These are phyloP conservation scores for Tolmerus cingulatus DNA, from an alignment of 2,888 invertebrate species.

Conservation along the genomic window DNA sequence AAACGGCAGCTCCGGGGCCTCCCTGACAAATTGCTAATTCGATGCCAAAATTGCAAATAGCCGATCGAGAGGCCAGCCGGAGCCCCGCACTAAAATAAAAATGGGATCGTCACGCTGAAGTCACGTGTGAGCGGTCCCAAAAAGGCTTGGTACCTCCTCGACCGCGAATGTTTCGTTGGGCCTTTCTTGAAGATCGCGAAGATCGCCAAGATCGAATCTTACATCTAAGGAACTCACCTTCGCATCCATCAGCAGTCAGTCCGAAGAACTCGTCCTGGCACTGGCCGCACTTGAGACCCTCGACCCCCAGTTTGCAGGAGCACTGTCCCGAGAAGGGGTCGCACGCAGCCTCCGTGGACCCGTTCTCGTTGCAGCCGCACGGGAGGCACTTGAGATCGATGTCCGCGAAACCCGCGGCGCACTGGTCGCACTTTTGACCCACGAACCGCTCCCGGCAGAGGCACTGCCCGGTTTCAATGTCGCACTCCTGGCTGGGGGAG, in stretches of 20 bases:
- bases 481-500: slow-evolving; percentile 74
- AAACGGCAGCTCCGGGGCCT: background rate
- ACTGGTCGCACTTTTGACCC: slow-evolving; percentile 76
- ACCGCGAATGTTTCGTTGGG: background rate
- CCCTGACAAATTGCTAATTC: slow-evolving; percentile 28
- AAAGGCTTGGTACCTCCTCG: background rate
- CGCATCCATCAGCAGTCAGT: slow-evolving; percentile 72
- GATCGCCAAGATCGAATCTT: background rate
- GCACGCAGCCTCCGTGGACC: slow-evolving; percentile 74
- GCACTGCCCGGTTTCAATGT: slow-evolving; percentile 78
- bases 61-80: background rate
- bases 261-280: slow-evolving; percentile 78
- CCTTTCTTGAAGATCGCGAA: background rate
- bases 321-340: slow-evolving; percentile 81
- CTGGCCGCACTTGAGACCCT: slow-evolving; percentile 77
- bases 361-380: slow-evolving; percentile 79
- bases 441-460: slow-evolving; percentile 75
- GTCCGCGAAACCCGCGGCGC: slow-evolving; percentile 74
- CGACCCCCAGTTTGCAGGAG: slow-evolving; percentile 78
- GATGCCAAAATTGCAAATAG: slow-evolving; percentile 29
- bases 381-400: slow-evolving; percentile 79
- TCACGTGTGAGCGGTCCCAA: background rate
- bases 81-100: background rate
- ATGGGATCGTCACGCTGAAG: background rate
- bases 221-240: slow-evolving; percentile 67